Evolutionary conservation across 2,888 invertebrate species (phyloP), one percentile per base, ranked within the genome.

Genomic region (Ellobium chinense): DNA sequence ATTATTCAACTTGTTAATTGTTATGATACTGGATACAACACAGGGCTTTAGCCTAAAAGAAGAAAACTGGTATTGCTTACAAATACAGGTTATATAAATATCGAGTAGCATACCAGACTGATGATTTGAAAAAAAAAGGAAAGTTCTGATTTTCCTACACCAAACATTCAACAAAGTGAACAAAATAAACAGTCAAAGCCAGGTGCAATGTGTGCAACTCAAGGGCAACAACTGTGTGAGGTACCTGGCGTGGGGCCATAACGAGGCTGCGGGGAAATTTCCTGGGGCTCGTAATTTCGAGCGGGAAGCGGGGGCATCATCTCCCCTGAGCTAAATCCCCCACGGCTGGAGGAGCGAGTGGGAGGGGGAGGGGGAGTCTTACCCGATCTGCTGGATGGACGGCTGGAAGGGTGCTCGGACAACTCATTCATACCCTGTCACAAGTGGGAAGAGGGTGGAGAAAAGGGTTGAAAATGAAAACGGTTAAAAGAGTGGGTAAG

Each of bases 341-440:
- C 75, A 70, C 88, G 88, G 83, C 88, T 88, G 58, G 91, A 88
- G 24, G 88, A 87, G 37, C 89, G 85, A 29, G 87, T 82, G 39
- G 90, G 91, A n/a, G 90, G 90, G 69, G 90, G 89, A 74, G 90
- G 91, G 14, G 91, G 90, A 36, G 89, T 90, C 76, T 88, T 89
- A 78, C 86, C 87, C 37, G 86, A 84, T 54, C 89, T 85, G 82
- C 89, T 88, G 65, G 89, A 85, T 24, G 89, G 87, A 63, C 89
- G 85, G 84, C 89, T 89, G 29, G 87, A 80, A 24, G 89, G 87
- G 68, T 85, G 81, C 76, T 90, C 90, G 1, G 88, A 88, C 58
- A 86, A 82, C 58, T 89, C 91, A 76, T 89, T 85, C 82, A 88
- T 84, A 85, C 89, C 90, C 90, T 91, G 85, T 62, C 82, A 83